phyloP scores from a whole-genome alignment of 2,113 vertebrate genomes.

The Salvelinus namaycush region DNA sequence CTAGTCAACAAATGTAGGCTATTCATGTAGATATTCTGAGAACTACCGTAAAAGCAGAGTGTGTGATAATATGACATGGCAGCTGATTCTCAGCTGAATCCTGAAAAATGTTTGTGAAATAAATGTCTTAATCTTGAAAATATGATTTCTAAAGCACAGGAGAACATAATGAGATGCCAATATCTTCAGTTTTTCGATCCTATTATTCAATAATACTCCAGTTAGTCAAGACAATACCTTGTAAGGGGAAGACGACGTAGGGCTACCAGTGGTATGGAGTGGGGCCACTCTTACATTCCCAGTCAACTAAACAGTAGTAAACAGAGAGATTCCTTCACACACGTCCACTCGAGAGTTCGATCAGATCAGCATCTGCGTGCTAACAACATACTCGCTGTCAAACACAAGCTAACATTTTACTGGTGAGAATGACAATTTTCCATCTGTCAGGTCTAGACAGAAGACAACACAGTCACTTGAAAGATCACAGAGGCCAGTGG shows the following conservation, averaged over 20 bases:
- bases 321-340: neutral
- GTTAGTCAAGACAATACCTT: conserved; percentile 3
- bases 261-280: neutral
- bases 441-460: neutral
- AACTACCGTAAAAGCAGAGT: neutral
- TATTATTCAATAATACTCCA: neutral
- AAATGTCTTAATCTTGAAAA: neutral
- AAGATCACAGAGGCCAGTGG: neutral
- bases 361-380: too few species aligned
- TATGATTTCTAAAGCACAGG: neutral
- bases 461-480: neutral
- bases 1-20: neutral
- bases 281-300: neutral
- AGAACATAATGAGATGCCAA: neutral
- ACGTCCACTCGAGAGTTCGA: too few species aligned
- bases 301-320: neutral
- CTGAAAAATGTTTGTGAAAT: neutral
- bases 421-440: too few species aligned
- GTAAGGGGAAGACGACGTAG: conserved; percentile 8
- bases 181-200: neutral
- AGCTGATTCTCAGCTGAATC: neutral
- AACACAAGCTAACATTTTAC: too few species aligned
- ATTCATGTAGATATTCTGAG: neutral
- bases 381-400: too few species aligned
- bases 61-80: neutral